Conservation (phyloP, 92 coral and sea anemone genomes). For the Ricordea florida region DNA sequence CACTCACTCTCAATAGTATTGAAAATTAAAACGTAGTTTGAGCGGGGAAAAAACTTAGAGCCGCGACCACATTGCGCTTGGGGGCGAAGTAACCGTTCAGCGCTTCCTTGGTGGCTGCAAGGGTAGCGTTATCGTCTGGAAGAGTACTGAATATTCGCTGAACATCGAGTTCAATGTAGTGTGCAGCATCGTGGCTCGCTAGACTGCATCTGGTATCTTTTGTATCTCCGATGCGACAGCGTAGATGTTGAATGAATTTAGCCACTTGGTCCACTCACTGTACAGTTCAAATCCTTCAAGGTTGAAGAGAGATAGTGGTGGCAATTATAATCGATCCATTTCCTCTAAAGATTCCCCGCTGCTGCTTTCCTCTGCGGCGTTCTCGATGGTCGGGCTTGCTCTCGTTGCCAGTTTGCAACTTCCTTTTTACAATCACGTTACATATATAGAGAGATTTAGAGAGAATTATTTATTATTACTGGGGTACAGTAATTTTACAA, state of each 20-base stretch:
- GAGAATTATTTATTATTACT: too few species aligned
- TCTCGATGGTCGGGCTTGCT: too few species aligned
- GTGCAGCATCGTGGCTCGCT: conserved; percentile 33
- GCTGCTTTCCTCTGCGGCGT: too few species aligned
- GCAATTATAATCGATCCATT: too few species aligned
- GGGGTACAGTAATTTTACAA: too few species aligned
- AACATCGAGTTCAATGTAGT: conserved; percentile 31
- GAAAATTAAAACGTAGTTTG: neutral
- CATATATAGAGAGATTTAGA: too few species aligned
- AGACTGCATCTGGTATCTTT: neutral
- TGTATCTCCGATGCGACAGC: neutral
- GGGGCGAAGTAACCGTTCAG: conserved; percentile 39
- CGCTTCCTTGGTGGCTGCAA: conserved; percentile 5
- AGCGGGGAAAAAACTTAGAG: neutral
- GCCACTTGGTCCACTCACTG: conserved; percentile 16
- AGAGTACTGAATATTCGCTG: conserved; percentile 32
- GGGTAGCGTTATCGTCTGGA: conserved; percentile 16
- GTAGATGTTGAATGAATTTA: neutral
- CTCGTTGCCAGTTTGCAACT: too few species aligned
- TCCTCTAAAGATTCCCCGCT: too few species aligned
- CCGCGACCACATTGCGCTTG: conserved; percentile 38
- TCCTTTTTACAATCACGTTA: too few species aligned
- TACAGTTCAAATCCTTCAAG: neutral
- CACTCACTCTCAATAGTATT: neutral
- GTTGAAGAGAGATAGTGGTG: neutral